Base-by-base conservation (phyloP, 1,140 invertebrate species). In the Orchestia grillus region DNA sequence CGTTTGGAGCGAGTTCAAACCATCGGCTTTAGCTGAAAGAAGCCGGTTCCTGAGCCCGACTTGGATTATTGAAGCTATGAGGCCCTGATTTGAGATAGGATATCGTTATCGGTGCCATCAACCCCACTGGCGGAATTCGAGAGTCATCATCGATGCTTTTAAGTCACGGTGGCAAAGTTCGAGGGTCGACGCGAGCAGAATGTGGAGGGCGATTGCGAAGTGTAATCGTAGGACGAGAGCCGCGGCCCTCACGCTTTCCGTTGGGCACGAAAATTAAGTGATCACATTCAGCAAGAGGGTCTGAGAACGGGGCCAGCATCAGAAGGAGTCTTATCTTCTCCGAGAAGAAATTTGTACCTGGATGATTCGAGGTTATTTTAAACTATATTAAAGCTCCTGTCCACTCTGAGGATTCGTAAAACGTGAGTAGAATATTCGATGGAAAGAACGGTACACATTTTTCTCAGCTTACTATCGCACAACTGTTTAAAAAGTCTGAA, bases 111-210 rank as follows among this genome's bases (percentile, higher is more conserved):
- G 62, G 62, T 77, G 62, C 62, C 62, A 77, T 77, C 62, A 77
- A 77, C 62, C 62, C 62, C 62, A 77, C 62, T 77, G 62, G 62
- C 62, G 62, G 62, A 77, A 77, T 77, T 77, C 62, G 62, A 77
- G 62, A 77, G 62, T 77, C 62, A 77, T 77, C 62, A 77, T 77
- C 62, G 62, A 77, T 77, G 62, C 62, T 77, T 77, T 77, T 77
- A 77, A 77, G 62, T 77, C 62, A 77, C 62, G 62, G 62, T 77
- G 62, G 62, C 62, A 77, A 77, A 77, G 62, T 77, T 77, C 62
- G 62, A 77, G 62, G 28, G 62, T 77, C 62, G 62, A 77, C 62
- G 15, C 62, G 3, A 28, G 62, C 62, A 77, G 62, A 15, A 15
- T 77, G 62, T 77, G 62, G 62, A 77, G 62, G 62, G 62, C 28